These are phyloP conservation scores for Rhincodon typus DNA, from an alignment of 2,797 vertebrate species.

Conservation along the genomic window DNA sequence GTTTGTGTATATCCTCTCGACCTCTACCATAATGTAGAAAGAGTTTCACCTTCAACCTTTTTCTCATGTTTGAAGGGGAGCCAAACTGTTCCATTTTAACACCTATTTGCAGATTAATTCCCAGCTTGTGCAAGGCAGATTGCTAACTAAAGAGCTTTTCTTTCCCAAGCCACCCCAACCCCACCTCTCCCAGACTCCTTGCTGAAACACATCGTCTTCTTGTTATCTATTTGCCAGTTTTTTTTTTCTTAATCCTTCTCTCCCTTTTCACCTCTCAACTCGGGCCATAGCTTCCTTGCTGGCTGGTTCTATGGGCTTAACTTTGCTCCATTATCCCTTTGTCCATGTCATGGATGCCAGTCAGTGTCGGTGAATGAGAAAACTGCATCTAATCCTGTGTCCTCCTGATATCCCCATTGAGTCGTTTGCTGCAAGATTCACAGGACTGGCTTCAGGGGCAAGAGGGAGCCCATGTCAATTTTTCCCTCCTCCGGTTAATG, in stretches of 20 bases:
- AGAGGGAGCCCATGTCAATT: not conserved
- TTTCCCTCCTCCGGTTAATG: not conserved
- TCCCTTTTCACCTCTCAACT: not conserved
- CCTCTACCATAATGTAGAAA: not conserved
- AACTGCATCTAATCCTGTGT: not conserved
- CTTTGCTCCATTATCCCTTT: not conserved
- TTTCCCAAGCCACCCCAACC: too few species aligned
- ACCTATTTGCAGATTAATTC: not conserved
- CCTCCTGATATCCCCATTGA: not conserved
- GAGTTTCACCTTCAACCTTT: not conserved
- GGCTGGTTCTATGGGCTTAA: not conserved
- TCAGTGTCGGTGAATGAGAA: not conserved
- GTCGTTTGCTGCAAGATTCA: not conserved
- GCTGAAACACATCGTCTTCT: not conserved
- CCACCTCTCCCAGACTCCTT: not conserved
- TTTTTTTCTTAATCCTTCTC: not conserved
- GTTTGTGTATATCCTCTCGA: not conserved
- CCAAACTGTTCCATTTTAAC: not conserved
- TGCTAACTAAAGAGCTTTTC: not conserved
- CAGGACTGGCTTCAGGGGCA: not conserved
- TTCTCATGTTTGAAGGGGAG: not conserved
- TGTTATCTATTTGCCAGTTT: not conserved
- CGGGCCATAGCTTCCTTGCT: not conserved
- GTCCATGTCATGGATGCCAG: not conserved
- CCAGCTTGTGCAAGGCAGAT: not conserved